Conservation (phyloP, 2,888 invertebrate genomes). For the Caenorhabditis sp. region DNA sequence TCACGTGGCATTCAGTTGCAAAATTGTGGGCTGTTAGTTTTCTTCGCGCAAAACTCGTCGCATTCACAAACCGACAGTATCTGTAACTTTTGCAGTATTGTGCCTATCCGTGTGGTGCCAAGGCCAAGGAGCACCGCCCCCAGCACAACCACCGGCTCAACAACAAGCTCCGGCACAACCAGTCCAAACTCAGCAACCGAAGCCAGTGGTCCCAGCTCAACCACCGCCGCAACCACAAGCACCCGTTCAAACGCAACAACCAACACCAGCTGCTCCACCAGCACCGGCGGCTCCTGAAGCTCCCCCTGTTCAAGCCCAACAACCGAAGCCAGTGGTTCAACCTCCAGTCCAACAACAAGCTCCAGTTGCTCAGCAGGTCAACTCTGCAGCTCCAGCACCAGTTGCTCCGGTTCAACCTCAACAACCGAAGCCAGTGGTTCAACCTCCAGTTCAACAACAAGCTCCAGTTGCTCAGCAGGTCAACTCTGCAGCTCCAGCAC, state of each 20-base stretch:
- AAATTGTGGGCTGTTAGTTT: too few relatives aligned
- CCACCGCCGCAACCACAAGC: neutral
- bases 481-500: neutral
- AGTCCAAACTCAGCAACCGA: neutral
- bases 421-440: neutral
- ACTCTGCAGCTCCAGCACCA: neutral
- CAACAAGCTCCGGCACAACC: neutral
- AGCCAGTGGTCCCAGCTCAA: neutral
- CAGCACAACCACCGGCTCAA: neutral
- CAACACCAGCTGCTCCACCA: neutral
- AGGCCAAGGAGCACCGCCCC: neutral
- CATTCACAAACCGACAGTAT: too few relatives aligned
- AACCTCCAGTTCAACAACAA: neutral
- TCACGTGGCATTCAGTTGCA: too few relatives aligned
- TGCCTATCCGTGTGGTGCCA: neutral
- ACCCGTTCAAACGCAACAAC: neutral
- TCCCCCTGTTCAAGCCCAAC: neutral
- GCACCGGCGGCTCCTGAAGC: neutral
- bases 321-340: neutral
- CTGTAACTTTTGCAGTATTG: neutral
- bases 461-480: neutral
- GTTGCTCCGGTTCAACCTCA: neutral
- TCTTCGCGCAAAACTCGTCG: too few relatives aligned
- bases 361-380: too few relatives aligned
- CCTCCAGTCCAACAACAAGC: neutral